phyloP scores from a whole-genome alignment of 2,797 vertebrate species.

The Rhabdophis nuchalis region DNA sequence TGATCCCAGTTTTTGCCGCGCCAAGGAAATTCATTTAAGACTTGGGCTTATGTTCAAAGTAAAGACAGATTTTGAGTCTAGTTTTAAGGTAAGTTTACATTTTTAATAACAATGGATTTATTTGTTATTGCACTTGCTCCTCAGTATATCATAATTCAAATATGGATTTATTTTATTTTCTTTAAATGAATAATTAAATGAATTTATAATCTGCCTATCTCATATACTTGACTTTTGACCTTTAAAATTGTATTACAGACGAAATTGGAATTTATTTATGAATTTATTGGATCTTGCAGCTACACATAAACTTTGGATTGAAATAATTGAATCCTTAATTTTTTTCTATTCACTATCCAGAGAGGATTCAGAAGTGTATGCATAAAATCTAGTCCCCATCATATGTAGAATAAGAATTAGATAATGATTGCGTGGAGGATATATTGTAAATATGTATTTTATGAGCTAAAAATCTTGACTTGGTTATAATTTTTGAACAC shows the following conservation, averaged over 20 bases:
- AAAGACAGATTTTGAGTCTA: conserved; percentile 95
- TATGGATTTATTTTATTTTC: background rate
- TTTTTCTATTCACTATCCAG: background rate
- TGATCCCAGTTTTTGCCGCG: conserved; percentile 90
- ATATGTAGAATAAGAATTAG: background rate
- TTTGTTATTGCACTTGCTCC: background rate
- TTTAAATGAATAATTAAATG: background rate
- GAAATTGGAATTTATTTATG: background rate
- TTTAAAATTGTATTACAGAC: background rate
- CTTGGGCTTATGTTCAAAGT: conserved; percentile 99
- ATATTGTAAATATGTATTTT: background rate
- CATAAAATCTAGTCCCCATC: background rate
- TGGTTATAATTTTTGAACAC: conserved; percentile 2
- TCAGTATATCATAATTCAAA: background rate
- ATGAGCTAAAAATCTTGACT: background rate
- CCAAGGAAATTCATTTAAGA: conserved; percentile 97
- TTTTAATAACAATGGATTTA: conserved; percentile 23
- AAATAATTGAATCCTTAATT: background rate
- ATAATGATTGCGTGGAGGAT: background rate
- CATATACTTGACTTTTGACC: background rate
- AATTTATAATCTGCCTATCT: background rate
- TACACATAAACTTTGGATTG: background rate
- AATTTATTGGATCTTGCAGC: background rate
- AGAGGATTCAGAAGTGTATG: background rate
- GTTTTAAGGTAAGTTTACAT: conserved; percentile 87